A percentile compares a stretch with the other conserved stretches of the same genome.
Evolutionary conservation across 1,140 invertebrate genomes (phyloP).

Genomic region (Odontomachus brunneus): DNA sequence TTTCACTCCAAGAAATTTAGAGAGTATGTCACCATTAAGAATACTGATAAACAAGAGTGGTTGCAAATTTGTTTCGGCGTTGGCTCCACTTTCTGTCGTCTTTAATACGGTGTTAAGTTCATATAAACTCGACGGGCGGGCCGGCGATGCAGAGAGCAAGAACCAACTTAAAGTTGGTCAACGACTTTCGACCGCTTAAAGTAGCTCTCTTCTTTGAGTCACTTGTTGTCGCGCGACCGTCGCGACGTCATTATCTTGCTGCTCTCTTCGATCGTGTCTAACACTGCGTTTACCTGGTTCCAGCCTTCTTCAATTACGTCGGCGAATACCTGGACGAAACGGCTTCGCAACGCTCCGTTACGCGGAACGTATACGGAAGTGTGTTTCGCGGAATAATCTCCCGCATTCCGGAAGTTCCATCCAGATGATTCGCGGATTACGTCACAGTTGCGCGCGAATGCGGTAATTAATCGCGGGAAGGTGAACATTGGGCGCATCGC

Average conservation of each 20-base stretch:
- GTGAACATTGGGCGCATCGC: constrained; percentile 53
- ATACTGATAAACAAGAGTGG: too few relatives aligned
- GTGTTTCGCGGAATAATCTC: constrained; percentile 56
- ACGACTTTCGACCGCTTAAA: too few relatives aligned
- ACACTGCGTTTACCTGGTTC: constrained; percentile 1
- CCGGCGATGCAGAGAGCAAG: too few relatives aligned
- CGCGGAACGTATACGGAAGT: constrained; percentile 57
- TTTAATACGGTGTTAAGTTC: too few relatives aligned
- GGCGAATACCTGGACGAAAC: constrained; percentile 39
- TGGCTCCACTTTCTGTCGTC: too few relatives aligned
- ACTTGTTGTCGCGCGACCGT: too few relatives aligned
- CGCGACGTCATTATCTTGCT: not conserved
- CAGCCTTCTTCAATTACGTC: constrained; percentile 22
- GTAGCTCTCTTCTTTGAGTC: too few relatives aligned
- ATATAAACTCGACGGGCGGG: too few relatives aligned
- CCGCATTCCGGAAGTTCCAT: constrained; percentile 60
- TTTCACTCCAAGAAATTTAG: too few relatives aligned
- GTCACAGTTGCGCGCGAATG: constrained; percentile 59
- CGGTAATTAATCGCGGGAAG: constrained; percentile 65
- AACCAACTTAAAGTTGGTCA: too few relatives aligned
- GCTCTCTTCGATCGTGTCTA: not conserved
- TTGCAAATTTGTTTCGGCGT: too few relatives aligned
- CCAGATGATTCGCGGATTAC: constrained; percentile 63
- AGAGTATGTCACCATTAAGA: too few relatives aligned
- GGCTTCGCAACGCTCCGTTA: constrained; percentile 51